phyloP scores from a whole-genome alignment of 2,797 vertebrate genomes.

The Enteromius mattozi region DNA sequence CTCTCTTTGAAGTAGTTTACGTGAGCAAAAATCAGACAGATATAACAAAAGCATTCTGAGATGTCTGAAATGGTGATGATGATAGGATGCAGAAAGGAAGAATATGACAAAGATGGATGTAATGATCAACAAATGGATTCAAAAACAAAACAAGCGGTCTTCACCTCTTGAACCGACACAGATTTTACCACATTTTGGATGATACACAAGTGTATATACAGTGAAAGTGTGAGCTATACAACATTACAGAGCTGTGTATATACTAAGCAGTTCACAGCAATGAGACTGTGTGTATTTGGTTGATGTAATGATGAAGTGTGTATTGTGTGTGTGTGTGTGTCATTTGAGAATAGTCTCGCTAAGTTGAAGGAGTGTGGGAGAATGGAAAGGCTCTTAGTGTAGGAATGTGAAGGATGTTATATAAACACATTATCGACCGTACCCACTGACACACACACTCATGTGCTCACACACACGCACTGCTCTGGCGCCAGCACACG shows the following conservation, averaged over 20 bases:
- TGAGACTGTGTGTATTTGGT: constrained; percentile 23
- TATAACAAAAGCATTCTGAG: neutral
- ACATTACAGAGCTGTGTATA: constrained; percentile 29
- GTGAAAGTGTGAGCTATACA: constrained; percentile 3
- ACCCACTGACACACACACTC: constrained; percentile 55
- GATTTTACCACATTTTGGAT: constrained; percentile 34
- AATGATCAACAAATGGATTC: constrained; percentile 48
- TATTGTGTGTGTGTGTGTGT: constrained; percentile 57
- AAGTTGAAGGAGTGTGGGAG: constrained; percentile 61
- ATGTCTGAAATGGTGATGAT: constrained; percentile 46
- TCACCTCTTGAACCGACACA: constrained; percentile 42
- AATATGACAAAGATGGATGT: constrained; percentile 58
- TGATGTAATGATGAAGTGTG: constrained; percentile 30
- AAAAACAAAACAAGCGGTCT: constrained; percentile 45
- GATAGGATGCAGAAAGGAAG: constrained; percentile 51
- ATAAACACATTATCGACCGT: constrained; percentile 61
- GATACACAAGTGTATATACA: constrained; percentile 20
- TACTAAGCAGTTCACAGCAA: constrained; percentile 19
- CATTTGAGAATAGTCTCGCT: constrained; percentile 57
- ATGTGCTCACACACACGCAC: constrained; percentile 63
- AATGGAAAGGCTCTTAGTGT: constrained; percentile 64
- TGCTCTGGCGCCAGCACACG: constrained; percentile 56
- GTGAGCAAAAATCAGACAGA: neutral
- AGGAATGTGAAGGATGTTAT: constrained; percentile 66
- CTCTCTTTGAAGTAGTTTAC: neutral